These are phyloP conservation scores for Colaptes auratus DNA, from an alignment of 2,113 vertebrate genomes.

Conservation along the genomic window DNA sequence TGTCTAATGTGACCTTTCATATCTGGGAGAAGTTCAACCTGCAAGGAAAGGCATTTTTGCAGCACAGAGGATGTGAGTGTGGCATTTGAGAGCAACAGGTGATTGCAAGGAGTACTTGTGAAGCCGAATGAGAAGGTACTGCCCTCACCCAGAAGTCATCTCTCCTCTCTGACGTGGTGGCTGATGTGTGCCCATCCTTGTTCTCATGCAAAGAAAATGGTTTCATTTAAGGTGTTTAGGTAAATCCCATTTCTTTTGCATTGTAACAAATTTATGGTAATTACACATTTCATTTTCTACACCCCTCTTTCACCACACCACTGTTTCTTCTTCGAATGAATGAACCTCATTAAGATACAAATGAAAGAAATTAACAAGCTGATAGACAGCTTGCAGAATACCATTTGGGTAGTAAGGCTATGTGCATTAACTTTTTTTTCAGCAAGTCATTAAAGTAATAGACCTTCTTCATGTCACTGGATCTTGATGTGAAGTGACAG, in stretches of 20 bases:
- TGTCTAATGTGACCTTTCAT: neutral
- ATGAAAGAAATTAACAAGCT: neutral
- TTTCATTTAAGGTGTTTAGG: neutral
- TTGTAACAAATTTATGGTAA: neutral
- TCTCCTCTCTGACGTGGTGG: rapidly evolving
- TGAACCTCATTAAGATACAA: neutral
- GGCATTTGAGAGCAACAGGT: neutral
- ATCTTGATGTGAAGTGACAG: neutral
- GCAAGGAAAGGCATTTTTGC: neutral
- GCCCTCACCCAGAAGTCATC: neutral
- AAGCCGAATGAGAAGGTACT: neutral
- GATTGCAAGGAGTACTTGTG: neutral
- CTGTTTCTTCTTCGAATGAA: neutral
- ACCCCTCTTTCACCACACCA: too few species aligned
- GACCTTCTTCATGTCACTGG: neutral
- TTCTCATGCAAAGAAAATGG: neutral
- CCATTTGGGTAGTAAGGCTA: neutral
- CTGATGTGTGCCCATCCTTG: neutral
- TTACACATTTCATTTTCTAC: neutral
- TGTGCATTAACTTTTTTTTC: neutral
- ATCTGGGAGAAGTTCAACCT: neutral
- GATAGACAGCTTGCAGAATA: neutral
- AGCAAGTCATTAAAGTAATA: neutral
- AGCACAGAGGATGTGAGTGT: neutral
- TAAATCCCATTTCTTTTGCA: neutral